phyloP scores from a whole-genome alignment of 2,113 vertebrate genomes.

The Alosa alosa region DNA sequence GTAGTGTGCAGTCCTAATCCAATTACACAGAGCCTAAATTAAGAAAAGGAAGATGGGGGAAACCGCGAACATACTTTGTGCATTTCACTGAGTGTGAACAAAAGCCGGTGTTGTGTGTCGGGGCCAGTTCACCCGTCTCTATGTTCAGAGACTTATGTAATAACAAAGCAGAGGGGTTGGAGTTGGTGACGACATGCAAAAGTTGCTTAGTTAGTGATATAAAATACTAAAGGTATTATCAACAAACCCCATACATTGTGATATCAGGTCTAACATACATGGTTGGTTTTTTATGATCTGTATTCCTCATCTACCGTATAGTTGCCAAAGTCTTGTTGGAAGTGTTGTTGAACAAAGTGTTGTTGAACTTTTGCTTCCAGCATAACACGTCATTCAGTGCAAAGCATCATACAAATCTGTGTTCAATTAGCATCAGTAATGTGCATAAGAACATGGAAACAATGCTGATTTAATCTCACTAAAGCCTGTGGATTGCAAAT shows the following conservation, averaged over 20 bases:
- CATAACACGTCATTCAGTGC: neutral
- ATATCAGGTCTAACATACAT: neutral
- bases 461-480: slow-evolving; percentile 2
- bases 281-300: neutral
- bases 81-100: neutral
- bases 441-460: neutral
- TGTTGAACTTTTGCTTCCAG: neutral
- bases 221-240: neutral
- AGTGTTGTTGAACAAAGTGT: neutral
- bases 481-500: neutral
- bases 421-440: slow-evolving; percentile 6
- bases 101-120: neutral
- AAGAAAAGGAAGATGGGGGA: neutral
- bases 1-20: slow-evolving; percentile 4
- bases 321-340: neutral
- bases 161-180: neutral
- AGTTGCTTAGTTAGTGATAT: neutral
- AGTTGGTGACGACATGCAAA: neutral
- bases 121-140: neutral
- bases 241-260: neutral
- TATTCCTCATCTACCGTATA: neutral
- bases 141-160: slow-evolving; percentile 3
- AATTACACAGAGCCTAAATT: slow-evolving; percentile 12
- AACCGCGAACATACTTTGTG: neutral
- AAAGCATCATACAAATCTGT: neutral